Conservation (phyloP, 2,888 invertebrate species). For the Drosophila testacea region DNA sequence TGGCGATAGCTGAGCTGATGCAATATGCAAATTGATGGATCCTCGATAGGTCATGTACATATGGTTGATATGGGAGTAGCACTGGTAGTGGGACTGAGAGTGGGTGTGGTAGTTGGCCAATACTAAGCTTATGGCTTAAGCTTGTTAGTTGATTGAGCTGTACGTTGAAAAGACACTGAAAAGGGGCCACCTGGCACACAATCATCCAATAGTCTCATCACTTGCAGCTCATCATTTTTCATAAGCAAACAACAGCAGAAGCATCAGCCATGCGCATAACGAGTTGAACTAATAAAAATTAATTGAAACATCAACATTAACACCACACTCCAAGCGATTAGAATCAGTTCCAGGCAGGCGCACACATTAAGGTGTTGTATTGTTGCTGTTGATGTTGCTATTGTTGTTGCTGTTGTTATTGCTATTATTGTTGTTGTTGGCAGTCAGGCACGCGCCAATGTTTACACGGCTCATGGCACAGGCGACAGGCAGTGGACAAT, state of each 20-base stretch:
- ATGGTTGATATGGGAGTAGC: constrained; percentile 45
- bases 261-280: constrained; percentile 49
- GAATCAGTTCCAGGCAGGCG: constrained; percentile 79
- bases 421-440: constrained; percentile 53
- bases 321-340: constrained; percentile 72
- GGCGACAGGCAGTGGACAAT: constrained; percentile 36
- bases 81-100: constrained; percentile 12
- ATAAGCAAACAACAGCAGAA: constrained; percentile 29
- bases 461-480: constrained; percentile 79
- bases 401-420: constrained; percentile 38
- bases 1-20: constrained; percentile 54
- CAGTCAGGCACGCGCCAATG: constrained; percentile 76
- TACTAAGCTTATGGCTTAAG: constrained; percentile 57
- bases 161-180: constrained; percentile 23
- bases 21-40: constrained; percentile 81
- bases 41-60: constrained; percentile 75
- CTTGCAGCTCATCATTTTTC: constrained; percentile 62
- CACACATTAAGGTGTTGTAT: constrained; percentile 74
- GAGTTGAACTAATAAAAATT: constrained; percentile 76
- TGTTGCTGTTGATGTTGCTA: constrained; percentile 45
- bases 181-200: constrained; percentile 13
- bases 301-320: constrained; percentile 79
- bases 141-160: constrained; percentile 73
- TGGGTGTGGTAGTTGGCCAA: constrained; percentile 4
- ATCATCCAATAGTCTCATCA: constrained; percentile 24